Percentiles rank a stretch among this genome's conserved stretches.
Evolutionary conservation across 2,888 invertebrate species (phyloP).

Genomic region (Microplitis manilae): DNA sequence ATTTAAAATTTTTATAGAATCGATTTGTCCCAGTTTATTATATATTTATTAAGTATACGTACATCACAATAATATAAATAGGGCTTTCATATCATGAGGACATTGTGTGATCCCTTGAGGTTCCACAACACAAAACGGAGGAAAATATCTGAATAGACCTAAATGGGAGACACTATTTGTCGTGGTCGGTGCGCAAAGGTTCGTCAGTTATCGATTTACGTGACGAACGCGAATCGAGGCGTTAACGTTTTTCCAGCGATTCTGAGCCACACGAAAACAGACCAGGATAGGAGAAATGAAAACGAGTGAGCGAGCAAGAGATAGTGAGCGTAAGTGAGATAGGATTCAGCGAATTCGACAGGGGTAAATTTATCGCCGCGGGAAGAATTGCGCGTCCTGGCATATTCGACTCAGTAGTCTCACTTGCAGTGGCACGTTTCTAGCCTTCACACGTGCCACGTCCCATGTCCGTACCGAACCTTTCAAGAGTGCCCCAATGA

Average conservation of each 20-base stretch:
- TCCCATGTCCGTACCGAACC: constrained; percentile 14
- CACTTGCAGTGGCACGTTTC: constrained; percentile 27
- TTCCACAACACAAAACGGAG: background rate
- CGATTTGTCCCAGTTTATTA: no score
- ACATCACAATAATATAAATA: background rate
- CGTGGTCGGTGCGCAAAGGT: constrained; percentile 24
- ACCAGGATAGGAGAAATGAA: background rate
- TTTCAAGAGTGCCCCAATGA: constrained; percentile 23
- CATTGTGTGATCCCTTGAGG: background rate
- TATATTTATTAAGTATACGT: background rate
- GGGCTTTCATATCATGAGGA: background rate
- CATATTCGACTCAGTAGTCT: constrained; percentile 11
- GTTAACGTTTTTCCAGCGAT: constrained; percentile 17
- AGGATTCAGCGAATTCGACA: constrained; percentile 33
- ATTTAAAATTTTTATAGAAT: no score
- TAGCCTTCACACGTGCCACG: constrained; percentile 30
- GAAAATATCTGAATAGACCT: background rate
- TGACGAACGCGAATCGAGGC: constrained; percentile 14
- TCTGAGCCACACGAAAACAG: constrained; percentile 1
- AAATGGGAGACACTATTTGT: constrained; percentile 29
- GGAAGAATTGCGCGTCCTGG: constrained; percentile 20
- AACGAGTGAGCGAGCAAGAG: background rate
- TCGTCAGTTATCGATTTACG: constrained; percentile 38
- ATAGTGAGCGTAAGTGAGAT: background rate
- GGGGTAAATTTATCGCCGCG: constrained; percentile 30